A percentile compares a stretch with the other conserved stretches of the same genome.
These are phyloP conservation scores for Psophia crepitans DNA, from an alignment of 2,113 vertebrate species.

Conservation along the genomic window DNA sequence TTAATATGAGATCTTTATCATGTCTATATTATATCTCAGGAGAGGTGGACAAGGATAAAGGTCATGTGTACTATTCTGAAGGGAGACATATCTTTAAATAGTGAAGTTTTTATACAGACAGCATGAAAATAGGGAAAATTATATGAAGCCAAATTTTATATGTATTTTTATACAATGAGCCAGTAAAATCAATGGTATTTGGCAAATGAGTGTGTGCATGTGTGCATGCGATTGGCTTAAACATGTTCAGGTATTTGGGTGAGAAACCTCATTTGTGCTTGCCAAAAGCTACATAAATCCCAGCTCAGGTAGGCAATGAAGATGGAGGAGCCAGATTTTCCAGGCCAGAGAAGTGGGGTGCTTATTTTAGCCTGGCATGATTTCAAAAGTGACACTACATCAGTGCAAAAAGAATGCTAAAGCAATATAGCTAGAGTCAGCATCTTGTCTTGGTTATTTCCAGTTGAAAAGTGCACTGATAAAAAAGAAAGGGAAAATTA, in stretches of 20 bases:
- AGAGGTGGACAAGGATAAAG: neutral
- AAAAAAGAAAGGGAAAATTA: neutral
- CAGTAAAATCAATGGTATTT: slow-evolving; percentile 17
- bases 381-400: slow-evolving; percentile 50
- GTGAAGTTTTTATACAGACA: neutral
- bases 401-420: neutral
- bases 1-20: neutral
- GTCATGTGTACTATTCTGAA: neutral
- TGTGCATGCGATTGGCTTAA: neutral
- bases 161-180: neutral
- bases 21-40: neutral
- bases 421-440: neutral
- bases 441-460: neutral
- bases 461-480: neutral
- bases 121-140: neutral
- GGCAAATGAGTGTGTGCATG: neutral
- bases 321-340: slow-evolving; percentile 13
- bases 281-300: slow-evolving; percentile 50
- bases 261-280: slow-evolving; percentile 3
- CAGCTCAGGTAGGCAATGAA: neutral
- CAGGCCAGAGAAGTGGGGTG: neutral
- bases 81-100: neutral
- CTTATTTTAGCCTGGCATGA: slow-evolving; percentile 44
- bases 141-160: neutral
- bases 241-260: neutral